These are phyloP conservation scores for Drosophila arawakana DNA, from an alignment of 1,140 invertebrate genomes.

Conservation along the genomic window DNA sequence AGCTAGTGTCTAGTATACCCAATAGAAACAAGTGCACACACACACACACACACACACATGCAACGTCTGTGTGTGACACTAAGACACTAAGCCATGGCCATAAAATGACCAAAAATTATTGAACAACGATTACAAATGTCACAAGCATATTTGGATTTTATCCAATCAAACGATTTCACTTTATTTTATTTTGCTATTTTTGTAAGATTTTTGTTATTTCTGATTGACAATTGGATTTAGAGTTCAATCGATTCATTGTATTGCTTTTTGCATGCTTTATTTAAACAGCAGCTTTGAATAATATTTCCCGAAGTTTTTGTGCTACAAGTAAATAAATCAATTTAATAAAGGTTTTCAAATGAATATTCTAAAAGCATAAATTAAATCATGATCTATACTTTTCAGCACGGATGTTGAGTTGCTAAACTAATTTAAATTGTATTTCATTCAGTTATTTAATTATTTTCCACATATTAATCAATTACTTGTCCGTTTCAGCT, in stretches of 20 bases:
- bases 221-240: slow-evolving; percentile 47
- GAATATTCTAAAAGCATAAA: too few species aligned
- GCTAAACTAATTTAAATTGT: too few species aligned
- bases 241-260: slow-evolving; percentile 21
- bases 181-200: slow-evolving; percentile 47
- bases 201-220: slow-evolving; percentile 37
- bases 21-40: slow-evolving; percentile 34
- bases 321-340: too few species aligned
- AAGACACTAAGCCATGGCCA: slow-evolving; percentile 65
- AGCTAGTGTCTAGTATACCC: slow-evolving; percentile 58
- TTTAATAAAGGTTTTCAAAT: too few species aligned
- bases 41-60: slow-evolving; percentile 16
- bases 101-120: slow-evolving; percentile 81
- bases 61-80: slow-evolving; percentile 9
- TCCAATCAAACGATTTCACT: slow-evolving; percentile 58
- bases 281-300: too few species aligned
- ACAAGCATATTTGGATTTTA: slow-evolving; percentile 61
- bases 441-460: not conserved
- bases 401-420: too few species aligned
- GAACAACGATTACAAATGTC: slow-evolving; percentile 80
- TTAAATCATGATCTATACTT: too few species aligned
- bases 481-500: not conserved
- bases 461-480: not conserved
- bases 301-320: too few species aligned
- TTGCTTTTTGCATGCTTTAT: not conserved